A percentile compares a stretch with the other conserved stretches of the same genome.
Conservation (phyloP, 1,140 invertebrate species). For the Bombus sibiricus region DNA sequence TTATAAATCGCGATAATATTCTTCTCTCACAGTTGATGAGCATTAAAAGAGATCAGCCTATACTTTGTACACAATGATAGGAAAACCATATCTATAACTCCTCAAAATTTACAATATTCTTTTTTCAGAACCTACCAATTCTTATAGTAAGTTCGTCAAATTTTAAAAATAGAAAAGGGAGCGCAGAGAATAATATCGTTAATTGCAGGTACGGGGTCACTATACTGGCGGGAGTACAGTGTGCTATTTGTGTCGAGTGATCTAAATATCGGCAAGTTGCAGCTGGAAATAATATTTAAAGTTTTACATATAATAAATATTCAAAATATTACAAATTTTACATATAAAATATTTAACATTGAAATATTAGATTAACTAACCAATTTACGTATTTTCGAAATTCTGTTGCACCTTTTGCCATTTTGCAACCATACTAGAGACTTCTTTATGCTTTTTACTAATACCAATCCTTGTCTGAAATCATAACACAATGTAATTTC, state of each 20-base stretch:
- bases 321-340: background rate
- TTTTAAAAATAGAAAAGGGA: conserved; percentile 19
- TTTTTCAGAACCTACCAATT: background rate
- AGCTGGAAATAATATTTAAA: conserved; percentile 1
- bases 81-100: background rate
- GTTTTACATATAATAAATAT: background rate
- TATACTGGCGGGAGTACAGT: conserved; percentile 35
- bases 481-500: conserved; percentile 7
- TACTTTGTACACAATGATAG: conserved; percentile 4
- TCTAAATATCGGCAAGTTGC: conserved; percentile 2
- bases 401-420: conserved; percentile 89
- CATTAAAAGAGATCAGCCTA: background rate
- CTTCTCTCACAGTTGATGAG: background rate
- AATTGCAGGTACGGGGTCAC: conserved; percentile 33
- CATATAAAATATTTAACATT: background rate
- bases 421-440: conserved; percentile 88
- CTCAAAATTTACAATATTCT: background rate
- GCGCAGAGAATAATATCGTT: background rate
- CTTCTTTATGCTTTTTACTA: conserved; percentile 88
- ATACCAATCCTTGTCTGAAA: conserved; percentile 85
- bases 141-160: background rate
- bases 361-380: background rate
- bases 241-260: conserved; percentile 10
- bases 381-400: conserved; percentile 69
- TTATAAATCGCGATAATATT: background rate